Evolutionary conservation across 2,888 invertebrate genomes (phyloP).

Genomic region (Helicoverpa assulta): DNA sequence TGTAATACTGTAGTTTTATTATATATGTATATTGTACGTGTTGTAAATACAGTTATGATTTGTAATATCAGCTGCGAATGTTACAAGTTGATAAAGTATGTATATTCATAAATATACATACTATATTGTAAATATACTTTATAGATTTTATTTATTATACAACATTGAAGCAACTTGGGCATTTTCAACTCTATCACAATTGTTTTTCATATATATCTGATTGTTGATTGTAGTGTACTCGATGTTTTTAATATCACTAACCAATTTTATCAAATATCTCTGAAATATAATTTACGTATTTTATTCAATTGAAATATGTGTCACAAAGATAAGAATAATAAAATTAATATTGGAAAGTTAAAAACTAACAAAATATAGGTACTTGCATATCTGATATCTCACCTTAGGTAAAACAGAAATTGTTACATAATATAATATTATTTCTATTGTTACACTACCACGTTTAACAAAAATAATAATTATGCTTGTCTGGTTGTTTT

Average conservation of each 20-base stretch:
- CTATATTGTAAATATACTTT: constrained; percentile 21
- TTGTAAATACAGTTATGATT: constrained; percentile 32
- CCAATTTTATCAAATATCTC: background rate
- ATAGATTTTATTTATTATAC: background rate
- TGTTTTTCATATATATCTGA: background rate
- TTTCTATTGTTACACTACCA: constrained; percentile 4
- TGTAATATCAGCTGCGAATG: constrained; percentile 4
- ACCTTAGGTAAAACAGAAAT: background rate
- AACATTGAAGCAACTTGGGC: constrained; percentile 1
- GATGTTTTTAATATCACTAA: background rate
- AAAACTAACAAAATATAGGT: constrained; percentile 4
- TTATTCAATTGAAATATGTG: background rate
- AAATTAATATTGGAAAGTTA: background rate
- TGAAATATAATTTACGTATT: background rate
- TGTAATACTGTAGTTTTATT: constrained; percentile 12
- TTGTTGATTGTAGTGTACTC: background rate
- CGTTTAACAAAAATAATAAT: background rate
- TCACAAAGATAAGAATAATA: no score
- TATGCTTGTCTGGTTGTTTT: no score
- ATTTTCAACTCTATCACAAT: background rate
- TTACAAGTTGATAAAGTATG: constrained; percentile 10
- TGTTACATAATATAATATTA: constrained; percentile 15
- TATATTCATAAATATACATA: constrained; percentile 20
- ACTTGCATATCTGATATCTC: constrained; percentile 41
- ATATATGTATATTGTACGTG: constrained; percentile 7